Conservation (phyloP, 2,113 vertebrate genomes). For the Tupaia tana region DNA sequence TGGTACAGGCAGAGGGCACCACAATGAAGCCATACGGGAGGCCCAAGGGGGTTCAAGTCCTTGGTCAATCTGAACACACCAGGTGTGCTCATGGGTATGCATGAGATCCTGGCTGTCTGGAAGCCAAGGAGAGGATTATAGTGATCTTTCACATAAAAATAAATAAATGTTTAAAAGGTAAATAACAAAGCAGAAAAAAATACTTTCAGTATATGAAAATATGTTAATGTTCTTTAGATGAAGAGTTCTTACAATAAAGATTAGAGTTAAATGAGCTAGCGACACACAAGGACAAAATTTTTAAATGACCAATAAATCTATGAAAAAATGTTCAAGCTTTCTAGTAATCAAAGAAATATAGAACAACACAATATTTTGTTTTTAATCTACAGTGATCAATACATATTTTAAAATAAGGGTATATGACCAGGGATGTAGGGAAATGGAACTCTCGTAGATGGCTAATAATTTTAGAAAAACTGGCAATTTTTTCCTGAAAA, state of each 20-base stretch:
- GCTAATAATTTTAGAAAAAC: background rate
- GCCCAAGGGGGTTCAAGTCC: too few relatives aligned
- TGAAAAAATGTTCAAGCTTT: background rate
- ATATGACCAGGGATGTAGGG: background rate
- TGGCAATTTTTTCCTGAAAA: background rate
- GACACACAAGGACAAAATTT: background rate
- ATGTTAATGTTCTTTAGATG: background rate
- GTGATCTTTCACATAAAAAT: too few relatives aligned
- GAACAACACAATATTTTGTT: slow-evolving; percentile 35
- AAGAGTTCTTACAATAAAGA: background rate
- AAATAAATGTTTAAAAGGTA: background rate
- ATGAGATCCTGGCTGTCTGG: too few relatives aligned
- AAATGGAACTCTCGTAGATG: background rate
- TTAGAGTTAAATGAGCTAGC: background rate
- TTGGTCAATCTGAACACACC: too few relatives aligned
- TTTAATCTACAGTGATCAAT: background rate
- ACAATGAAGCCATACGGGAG: too few relatives aligned
- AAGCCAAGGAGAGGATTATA: too few relatives aligned
- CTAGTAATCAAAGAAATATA: background rate
- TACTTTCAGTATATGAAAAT: background rate
- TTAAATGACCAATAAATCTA: background rate
- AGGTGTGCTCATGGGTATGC: too few relatives aligned
- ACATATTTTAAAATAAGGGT: background rate
- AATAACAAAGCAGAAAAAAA: background rate
- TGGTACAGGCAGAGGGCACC: too few relatives aligned